Conservation (phyloP, 2,888 invertebrate species). For the Lepidochrysops patricia region DNA sequence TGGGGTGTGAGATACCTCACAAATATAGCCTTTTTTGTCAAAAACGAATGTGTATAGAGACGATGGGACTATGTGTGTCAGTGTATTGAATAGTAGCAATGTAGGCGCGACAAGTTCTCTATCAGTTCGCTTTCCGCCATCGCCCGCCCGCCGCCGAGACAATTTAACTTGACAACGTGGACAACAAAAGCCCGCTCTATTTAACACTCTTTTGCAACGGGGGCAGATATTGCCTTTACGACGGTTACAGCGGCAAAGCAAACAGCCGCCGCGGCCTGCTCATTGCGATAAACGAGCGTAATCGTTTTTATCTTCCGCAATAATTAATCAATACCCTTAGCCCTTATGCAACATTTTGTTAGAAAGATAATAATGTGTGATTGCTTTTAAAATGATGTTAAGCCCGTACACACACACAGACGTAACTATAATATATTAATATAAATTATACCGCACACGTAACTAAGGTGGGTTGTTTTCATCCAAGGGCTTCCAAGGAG, state of each 20-base stretch:
- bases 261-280: not conserved
- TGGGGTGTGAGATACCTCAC: too few relatives aligned
- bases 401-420: too few relatives aligned
- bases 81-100: slow-evolving; percentile 61
- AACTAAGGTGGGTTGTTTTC: too few relatives aligned
- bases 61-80: slow-evolving; percentile 14
- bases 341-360: not conserved
- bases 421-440: too few relatives aligned
- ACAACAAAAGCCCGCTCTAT: slow-evolving; percentile 64
- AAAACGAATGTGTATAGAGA: not conserved
- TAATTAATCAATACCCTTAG: not conserved
- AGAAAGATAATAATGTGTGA: not conserved
- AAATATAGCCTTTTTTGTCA: not conserved
- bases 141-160: slow-evolving; percentile 66
- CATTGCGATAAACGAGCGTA: not conserved
- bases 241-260: not conserved
- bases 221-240: slow-evolving; percentile 35
- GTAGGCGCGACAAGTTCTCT: slow-evolving; percentile 61
- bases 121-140: slow-evolving; percentile 68
- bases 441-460: too few relatives aligned
- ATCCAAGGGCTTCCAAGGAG: too few relatives aligned
- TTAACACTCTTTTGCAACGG: slow-evolving; percentile 48
- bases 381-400: too few relatives aligned
- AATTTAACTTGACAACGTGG: slow-evolving; percentile 71
- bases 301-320: not conserved